Percentiles rank a stretch among this genome's conserved stretches.
These are phyloP conservation scores for Prinia subflava DNA, from an alignment of 2,113 vertebrate genomes.

Conservation along the genomic window DNA sequence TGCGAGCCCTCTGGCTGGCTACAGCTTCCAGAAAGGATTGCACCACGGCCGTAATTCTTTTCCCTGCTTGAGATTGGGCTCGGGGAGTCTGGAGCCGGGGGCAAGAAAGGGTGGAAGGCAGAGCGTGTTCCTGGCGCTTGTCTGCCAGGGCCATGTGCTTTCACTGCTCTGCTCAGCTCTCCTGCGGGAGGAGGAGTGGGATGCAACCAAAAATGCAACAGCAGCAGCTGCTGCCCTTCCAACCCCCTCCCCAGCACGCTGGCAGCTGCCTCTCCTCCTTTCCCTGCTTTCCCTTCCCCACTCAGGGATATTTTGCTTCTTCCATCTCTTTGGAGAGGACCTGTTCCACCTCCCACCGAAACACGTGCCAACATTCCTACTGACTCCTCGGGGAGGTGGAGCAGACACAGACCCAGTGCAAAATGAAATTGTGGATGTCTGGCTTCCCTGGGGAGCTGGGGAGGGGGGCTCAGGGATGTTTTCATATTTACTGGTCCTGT, in stretches of 20 bases:
- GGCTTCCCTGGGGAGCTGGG: conserved; percentile 5
- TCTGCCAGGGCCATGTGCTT: background rate
- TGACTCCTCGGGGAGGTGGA: background rate
- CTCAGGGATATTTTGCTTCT: background rate
- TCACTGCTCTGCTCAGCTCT: background rate
- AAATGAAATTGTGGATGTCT: conserved; percentile 20
- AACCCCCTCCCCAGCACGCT: background rate
- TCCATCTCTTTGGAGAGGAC: background rate
- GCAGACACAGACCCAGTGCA: background rate
- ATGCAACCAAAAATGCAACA: background rate
- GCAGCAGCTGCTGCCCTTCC: conserved; percentile 40
- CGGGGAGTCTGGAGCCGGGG: background rate
- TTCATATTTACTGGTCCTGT: background rate
- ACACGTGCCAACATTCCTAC: conserved; percentile 1
- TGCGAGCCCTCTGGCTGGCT: background rate
- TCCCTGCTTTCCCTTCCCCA: background rate
- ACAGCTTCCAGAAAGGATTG: background rate
- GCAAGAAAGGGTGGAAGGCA: background rate
- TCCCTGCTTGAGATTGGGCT: background rate
- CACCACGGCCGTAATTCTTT: background rate
- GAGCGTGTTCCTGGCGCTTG: conserved; percentile 8
- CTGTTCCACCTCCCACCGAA: background rate
- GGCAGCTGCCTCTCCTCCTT: conserved; percentile 24
- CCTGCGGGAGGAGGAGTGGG: background rate
- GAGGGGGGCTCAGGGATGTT: fast-evolving